Base-by-base conservation (phyloP, 2,113 vertebrate species). In the Miniopterus natalensis region DNA sequence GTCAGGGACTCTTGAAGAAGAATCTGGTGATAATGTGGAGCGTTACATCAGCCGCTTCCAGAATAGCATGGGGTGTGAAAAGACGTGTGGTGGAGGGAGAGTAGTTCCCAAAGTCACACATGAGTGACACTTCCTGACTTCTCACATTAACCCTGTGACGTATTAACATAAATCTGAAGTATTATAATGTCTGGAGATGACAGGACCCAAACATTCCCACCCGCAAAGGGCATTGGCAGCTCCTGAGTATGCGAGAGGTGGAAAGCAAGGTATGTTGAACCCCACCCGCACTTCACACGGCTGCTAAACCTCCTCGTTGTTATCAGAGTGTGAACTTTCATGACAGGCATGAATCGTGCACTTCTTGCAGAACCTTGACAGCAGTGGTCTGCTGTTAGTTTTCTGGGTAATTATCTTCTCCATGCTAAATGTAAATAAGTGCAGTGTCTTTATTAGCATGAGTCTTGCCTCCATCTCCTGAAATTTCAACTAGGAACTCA, bases 91-190 rank as follows among this genome's bases (percentile, higher is more conserved):
- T 53, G 88, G 88, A 87, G 70, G 71, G 92, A 73, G 77, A 96
- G 36, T 92, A 42, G 77, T 89, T 95, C 96, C 90, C 84, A 89
- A 94, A 97, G 97, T 92, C 94, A 83, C 12, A 21, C 53, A 40
- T 95, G 96, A 98, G 65, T 97, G 96, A 85, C 94, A 95, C 85
- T 86, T 96, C 51, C 40, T 96, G 92, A 95, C 95, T 96, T 94
- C 47, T 87, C 85, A 83, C 0, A 6, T 84, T 96, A 96, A 91
- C 95, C 92, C 95, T 94, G 84, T 94, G 73, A 95, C 95, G 77
- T 75, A 97, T 94, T 96, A 97, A 65, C 96, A 96, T 92, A 95
- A 95, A 84, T 96, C 81, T 75, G 90, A 97, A 95, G 86, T 85
- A 93, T n/a, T 81, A 40, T 83, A 88, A 90, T 66, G 96, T 95